Percentiles rank a stretch among this genome's conserved stretches.
Conservation (phyloP, 2,797 vertebrate species). For the Gallinago solitaria region DNA sequence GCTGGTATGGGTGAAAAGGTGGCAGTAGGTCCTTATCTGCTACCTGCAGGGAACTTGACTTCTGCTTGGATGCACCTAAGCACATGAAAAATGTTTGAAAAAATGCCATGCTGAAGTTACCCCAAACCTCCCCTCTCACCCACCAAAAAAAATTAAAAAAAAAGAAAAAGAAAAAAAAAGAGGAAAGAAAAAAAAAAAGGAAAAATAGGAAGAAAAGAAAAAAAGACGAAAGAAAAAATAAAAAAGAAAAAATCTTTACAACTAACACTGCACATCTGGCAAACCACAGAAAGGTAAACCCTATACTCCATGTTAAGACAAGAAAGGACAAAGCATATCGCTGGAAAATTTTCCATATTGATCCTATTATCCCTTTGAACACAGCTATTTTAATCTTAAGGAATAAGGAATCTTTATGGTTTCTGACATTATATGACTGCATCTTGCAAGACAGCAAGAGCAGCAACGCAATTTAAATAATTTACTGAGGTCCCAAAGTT, state of each 20-base stretch:
- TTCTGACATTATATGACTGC: neutral
- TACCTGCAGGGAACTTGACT: slow-evolving; percentile 92
- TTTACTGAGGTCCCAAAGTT: neutral
- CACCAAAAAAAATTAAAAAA: slow-evolving; percentile 6
- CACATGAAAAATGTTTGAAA: slow-evolving; percentile 85
- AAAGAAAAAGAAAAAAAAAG: neutral
- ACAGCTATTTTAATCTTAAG: neutral
- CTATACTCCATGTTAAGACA: slow-evolving; percentile 19
- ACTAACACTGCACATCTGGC: slow-evolving; percentile 53
- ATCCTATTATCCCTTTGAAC: neutral
- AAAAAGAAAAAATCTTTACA: neutral
- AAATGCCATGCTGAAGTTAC: slow-evolving; percentile 79
- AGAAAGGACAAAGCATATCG: slow-evolving; percentile 43
- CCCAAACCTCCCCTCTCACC: slow-evolving; percentile 66
- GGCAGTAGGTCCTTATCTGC: slow-evolving; percentile 93
- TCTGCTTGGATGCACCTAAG: slow-evolving; percentile 95
- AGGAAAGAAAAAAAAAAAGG: too few relatives aligned
- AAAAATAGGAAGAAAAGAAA: too few relatives aligned
- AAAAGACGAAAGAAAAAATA: neutral
- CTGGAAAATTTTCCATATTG: neutral
- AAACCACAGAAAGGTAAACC: slow-evolving; percentile 54
- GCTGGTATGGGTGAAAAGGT: slow-evolving; percentile 97
- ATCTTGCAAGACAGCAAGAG: neutral
- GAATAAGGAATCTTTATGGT: neutral
- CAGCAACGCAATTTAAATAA: neutral